A percentile compares a stretch with the other conserved stretches of the same genome.
phyloP scores from a whole-genome alignment of 2,113 vertebrate genomes.

The Camelus bactrianus region DNA sequence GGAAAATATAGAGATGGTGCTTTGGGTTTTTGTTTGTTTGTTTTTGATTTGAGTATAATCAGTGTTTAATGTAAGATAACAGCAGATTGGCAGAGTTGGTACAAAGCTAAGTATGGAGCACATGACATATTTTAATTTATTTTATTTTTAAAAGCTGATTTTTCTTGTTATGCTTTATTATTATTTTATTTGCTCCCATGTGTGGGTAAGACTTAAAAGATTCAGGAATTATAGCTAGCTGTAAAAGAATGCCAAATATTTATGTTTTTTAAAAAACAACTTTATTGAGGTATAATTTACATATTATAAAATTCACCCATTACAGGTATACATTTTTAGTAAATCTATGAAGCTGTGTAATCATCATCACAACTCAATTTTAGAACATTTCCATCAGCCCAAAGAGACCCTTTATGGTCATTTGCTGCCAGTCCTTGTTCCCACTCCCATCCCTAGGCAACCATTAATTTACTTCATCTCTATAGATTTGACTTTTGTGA shows the following conservation, averaged over 20 bases:
- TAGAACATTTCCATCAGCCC: background rate
- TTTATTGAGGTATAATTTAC: conserved; percentile 44
- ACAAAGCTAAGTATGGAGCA: background rate
- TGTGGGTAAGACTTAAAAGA: conserved; percentile 52
- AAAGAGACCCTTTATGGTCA: background rate
- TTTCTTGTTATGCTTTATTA: background rate
- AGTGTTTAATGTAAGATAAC: too few species aligned
- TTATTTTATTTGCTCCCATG: background rate
- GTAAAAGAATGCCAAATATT: conserved; percentile 37
- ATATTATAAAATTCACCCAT: conserved; percentile 9
- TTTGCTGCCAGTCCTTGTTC: background rate
- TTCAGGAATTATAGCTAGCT: background rate
- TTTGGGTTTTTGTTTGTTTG: background rate
- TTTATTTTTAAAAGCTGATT: conserved; percentile 53
- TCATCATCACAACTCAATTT: background rate
- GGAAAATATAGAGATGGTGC: conserved; percentile 6
- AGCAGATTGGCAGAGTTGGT: too few species aligned
- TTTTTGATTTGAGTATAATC: too few species aligned
- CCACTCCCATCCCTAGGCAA: background rate
- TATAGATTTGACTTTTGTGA: background rate
- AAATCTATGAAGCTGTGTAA: background rate
- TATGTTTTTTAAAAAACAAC: background rate
- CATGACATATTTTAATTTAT: background rate
- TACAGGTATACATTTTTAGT: background rate
- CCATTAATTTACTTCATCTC: background rate